These are phyloP conservation scores for Pandion haliaetus DNA, from an alignment of 2,113 vertebrate species.

Conservation along the genomic window DNA sequence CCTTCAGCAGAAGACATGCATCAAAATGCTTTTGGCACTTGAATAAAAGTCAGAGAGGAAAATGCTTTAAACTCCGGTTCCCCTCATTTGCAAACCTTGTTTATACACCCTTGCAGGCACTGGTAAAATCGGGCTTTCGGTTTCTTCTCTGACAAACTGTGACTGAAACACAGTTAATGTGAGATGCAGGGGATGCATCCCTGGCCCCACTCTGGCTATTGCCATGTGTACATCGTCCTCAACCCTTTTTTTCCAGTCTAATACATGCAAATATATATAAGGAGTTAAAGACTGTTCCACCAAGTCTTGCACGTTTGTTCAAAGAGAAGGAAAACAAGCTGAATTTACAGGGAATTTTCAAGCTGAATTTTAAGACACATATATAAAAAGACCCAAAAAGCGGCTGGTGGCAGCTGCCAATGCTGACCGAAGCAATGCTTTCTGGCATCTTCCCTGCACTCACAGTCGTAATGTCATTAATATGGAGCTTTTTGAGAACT, in stretches of 20 bases:
- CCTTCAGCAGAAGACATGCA: background rate
- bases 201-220: background rate
- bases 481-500: slow-evolving; percentile 16
- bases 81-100: background rate
- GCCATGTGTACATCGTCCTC: background rate
- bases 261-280: slow-evolving; percentile 54
- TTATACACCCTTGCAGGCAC: background rate
- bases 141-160: background rate
- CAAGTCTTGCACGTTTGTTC: background rate
- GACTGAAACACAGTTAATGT: background rate
- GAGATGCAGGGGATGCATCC: background rate
- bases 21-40: background rate
- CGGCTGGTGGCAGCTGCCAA: background rate
- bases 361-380: background rate
- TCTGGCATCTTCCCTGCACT: background rate
- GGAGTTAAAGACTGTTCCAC: slow-evolving; percentile 8
- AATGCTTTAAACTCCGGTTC: background rate
- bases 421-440: background rate
- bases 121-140: background rate
- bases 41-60: background rate
- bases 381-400: background rate
- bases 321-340: background rate
- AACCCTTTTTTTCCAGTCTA: background rate
- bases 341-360: background rate
- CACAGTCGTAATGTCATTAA: background rate